Evolutionary conservation across 2,797 vertebrate species (phyloP).

Genomic region (Macrochelys suwanniensis): DNA sequence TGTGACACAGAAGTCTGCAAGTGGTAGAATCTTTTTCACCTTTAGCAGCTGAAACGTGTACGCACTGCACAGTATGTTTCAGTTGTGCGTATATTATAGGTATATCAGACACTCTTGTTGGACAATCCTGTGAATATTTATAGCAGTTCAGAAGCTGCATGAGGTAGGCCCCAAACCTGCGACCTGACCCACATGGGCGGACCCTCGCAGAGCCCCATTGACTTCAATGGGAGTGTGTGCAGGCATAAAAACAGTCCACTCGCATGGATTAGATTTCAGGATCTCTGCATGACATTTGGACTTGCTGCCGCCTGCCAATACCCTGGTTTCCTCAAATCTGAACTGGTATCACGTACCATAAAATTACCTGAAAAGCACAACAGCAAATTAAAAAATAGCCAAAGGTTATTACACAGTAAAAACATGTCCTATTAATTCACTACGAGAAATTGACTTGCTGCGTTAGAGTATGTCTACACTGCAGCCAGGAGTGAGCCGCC

Average conservation of each 20-base stretch:
- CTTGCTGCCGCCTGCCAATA: not conserved
- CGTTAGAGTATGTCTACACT: not conserved
- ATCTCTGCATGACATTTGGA: not conserved
- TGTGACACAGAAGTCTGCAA: not conserved
- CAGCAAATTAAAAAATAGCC: constrained; percentile 23
- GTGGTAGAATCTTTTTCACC: not conserved
- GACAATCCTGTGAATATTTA: not conserved
- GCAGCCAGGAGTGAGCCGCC: not conserved
- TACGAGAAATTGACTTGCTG: not conserved
- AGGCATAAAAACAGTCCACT: fast-evolving
- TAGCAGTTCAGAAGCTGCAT: not conserved
- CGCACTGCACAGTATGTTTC: fast-evolving
- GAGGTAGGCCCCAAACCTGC: not conserved
- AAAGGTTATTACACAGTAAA: not conserved
- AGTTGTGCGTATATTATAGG: not conserved
- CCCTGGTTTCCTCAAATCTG: not conserved
- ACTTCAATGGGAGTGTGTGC: not conserved
- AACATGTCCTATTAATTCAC: constrained; percentile 38
- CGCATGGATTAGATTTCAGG: not conserved
- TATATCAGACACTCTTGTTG: not conserved
- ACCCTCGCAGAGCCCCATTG: not conserved
- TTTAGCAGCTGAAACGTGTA: not conserved
- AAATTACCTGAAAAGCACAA: not conserved
- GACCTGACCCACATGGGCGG: not conserved
- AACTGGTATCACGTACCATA: not conserved